Evolutionary conservation across 2,888 invertebrate species (phyloP).

Genomic region (Acanthoscelides obtectus): DNA sequence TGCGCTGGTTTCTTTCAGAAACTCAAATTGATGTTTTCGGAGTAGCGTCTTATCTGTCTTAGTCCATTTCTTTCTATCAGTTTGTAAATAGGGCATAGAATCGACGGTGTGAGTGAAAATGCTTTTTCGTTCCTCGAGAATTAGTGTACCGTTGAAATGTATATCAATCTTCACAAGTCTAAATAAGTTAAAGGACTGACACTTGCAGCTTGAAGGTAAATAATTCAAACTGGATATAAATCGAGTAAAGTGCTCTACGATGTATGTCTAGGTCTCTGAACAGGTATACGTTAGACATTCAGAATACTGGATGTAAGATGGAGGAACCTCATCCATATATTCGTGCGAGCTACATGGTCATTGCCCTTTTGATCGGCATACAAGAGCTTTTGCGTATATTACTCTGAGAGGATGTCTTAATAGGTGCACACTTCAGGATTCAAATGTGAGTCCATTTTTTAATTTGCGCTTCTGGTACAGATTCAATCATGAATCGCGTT

Average conservation of each 20-base stretch:
- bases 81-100: neutral
- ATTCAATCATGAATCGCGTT: too few relatives aligned
- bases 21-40: neutral
- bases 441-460: too few relatives aligned
- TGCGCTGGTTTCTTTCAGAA: neutral
- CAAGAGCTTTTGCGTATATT: too few relatives aligned
- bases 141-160: neutral
- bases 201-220: neutral
- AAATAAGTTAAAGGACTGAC: neutral
- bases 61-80: neutral
- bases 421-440: too few relatives aligned
- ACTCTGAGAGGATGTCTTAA: too few relatives aligned
- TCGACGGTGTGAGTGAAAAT: neutral
- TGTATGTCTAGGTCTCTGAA: neutral
- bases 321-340: neutral
- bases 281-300: neutral
- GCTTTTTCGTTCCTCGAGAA: neutral
- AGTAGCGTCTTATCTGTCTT: neutral
- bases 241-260: neutral
- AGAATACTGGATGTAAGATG: neutral
- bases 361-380: neutral
- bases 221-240: neutral
- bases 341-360: neutral
- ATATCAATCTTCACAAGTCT: neutral
- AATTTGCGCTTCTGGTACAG: too few relatives aligned